Conservation (phyloP, 2,113 vertebrate species). For the Catharus minimus region DNA sequence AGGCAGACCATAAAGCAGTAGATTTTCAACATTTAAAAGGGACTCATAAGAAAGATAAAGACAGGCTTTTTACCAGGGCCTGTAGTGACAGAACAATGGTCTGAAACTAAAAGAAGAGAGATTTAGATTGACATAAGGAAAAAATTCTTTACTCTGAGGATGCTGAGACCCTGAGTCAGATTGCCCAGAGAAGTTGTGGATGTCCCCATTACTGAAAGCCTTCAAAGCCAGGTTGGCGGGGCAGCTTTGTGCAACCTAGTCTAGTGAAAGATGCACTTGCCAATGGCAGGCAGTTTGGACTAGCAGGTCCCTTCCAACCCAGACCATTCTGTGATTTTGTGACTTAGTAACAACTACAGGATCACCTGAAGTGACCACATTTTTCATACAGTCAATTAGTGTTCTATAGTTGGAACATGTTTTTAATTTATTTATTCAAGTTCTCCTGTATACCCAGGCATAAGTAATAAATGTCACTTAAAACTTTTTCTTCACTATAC, state of each 20-base stretch:
- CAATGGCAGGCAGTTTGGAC: background rate
- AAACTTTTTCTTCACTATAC: background rate
- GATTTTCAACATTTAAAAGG: background rate
- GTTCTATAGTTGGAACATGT: background rate
- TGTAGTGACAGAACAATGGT: background rate
- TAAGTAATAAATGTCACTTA: background rate
- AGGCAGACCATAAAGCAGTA: background rate
- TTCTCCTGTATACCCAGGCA: background rate
- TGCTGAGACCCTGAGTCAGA: background rate
- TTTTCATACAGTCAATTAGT: background rate
- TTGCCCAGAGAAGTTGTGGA: background rate
- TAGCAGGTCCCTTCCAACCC: background rate
- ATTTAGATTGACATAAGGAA: background rate
- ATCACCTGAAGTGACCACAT: background rate
- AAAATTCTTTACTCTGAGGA: background rate
- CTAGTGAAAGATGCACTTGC: background rate
- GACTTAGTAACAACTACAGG: background rate
- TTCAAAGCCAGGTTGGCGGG: background rate
- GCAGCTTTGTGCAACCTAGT: rapidly evolving
- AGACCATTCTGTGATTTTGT: background rate
- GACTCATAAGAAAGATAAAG: background rate
- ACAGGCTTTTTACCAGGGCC: background rate
- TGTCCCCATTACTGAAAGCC: background rate
- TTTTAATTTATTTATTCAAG: background rate
- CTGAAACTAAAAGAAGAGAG: background rate